phyloP scores from a whole-genome alignment of 1,140 invertebrate genomes.

The Macrotrachela quadricornifera region DNA sequence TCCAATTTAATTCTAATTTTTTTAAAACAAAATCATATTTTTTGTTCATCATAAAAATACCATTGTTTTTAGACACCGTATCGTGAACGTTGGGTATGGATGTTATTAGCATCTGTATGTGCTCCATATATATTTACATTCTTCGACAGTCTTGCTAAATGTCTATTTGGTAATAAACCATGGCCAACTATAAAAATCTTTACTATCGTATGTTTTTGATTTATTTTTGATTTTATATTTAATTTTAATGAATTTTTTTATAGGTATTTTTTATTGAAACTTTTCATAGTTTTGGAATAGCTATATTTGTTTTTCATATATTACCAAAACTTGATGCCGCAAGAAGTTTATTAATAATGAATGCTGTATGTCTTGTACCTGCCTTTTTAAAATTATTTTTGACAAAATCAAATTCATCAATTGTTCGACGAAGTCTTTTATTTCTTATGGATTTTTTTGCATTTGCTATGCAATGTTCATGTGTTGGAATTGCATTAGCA shows the following conservation, averaged over 20 bases:
- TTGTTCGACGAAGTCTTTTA: background rate
- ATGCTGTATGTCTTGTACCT: constrained; percentile 70
- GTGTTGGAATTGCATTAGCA: constrained; percentile 7
- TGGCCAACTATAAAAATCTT: constrained; percentile 19
- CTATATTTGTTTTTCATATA: constrained; percentile 58
- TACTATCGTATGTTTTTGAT: background rate
- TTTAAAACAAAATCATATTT: too few relatives aligned
- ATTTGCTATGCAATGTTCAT: constrained; percentile 6
- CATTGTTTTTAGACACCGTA: background rate
- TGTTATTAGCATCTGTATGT: background rate
- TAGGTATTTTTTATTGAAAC: constrained; percentile 48
- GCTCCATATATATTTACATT: constrained; percentile 11
- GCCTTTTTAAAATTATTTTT: constrained; percentile 33
- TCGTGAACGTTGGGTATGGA: constrained; percentile 9
- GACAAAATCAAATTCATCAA: constrained; percentile 7
- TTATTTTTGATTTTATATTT: too few relatives aligned
- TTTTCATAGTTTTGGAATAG: constrained; percentile 59
- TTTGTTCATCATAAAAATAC: too few relatives aligned
- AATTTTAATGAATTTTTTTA: too few relatives aligned
- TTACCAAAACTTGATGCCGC: constrained; percentile 72
- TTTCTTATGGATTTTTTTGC: constrained; percentile 8
- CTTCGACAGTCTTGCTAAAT: constrained; percentile 16
- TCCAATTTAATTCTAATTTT: too few relatives aligned
- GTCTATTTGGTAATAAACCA: constrained; percentile 18
- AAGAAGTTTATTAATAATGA: constrained; percentile 73